Base-by-base conservation (phyloP, 2,888 invertebrate species). In the Protula sp. region DNA sequence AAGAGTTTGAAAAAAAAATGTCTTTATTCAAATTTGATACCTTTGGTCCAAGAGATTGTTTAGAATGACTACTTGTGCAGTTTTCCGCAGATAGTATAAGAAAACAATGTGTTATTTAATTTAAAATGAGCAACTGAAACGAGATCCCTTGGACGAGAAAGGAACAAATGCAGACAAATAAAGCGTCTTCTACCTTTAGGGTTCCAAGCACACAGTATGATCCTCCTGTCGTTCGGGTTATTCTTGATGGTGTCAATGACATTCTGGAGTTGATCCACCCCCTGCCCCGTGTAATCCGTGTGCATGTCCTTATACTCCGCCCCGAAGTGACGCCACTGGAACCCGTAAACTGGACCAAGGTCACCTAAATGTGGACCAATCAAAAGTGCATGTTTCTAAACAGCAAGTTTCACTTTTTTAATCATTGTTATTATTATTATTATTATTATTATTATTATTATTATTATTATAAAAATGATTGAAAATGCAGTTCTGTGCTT, bases 321-420 rank as follows among this genome's bases (percentile, higher is more conserved):
- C 24, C 98, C 98, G 83, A 89, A 95, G 78, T 99, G 95, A 60
- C 97, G 86, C 98, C 98, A 99, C 79, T 98, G 98, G 76, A 98
- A 99, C 0, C 97, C 98, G 83, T 98, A 98, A 1, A 98, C 87
- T 0, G 98, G 98, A 0, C 97, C 97, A 51, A 98, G 84, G 82
- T 98, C 98, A 60, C 95, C 88, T 87, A 69, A n/a, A n/a, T n/a
- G n/a, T n/a, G n/a, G n/a, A n/a, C n/a, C n/a, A n/a, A n/a, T n/a
- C n/a, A 9, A 69, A n/a, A n/a, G n/a, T n/a, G n/a, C n/a, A n/a
- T n/a, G n/a, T n/a, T n/a, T n/a, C 5, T 9, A 14, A 22, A 22
- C 22, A 14, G 5, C 24, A 22, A 14, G 19, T 45, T 45, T 45
- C 19, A 45, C 19, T 9, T 45, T 45, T 14, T 14, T 19, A 45